These are phyloP conservation scores for Benitochromis conjunctus DNA, from an alignment of 2,113 vertebrate species.

Conservation along the genomic window DNA sequence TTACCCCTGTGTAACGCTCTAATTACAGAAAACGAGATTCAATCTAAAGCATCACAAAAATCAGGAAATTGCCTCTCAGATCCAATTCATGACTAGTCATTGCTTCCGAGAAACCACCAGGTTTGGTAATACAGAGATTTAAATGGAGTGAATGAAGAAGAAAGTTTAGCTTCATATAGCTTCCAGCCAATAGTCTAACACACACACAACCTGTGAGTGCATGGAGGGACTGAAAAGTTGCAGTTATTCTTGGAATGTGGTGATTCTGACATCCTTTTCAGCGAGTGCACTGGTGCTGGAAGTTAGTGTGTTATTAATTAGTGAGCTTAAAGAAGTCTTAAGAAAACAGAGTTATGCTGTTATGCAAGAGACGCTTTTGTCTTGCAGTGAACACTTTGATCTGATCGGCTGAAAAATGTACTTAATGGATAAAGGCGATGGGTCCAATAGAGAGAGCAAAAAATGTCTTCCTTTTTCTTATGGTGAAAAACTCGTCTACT, in stretches of 20 bases:
- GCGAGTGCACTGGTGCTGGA: neutral
- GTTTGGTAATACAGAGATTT: neutral
- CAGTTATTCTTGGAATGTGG: conserved; percentile 7
- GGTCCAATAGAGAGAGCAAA: conserved; percentile 1
- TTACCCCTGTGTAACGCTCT: neutral
- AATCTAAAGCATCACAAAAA: neutral
- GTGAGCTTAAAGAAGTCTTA: neutral
- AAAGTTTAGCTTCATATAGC: neutral
- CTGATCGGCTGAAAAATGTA: conserved; percentile 10
- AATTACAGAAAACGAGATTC: neutral
- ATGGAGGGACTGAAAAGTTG: neutral
- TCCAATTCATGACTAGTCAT: neutral
- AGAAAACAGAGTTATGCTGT: neutral
- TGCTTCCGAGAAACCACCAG: neutral
- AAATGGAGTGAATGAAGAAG: neutral
- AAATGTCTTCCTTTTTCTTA: neutral
- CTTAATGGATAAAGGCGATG: conserved; percentile 31
- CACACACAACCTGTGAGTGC: neutral
- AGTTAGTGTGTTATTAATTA: conserved; percentile 32
- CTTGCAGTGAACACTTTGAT: conserved; percentile 43
- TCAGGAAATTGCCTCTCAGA: neutral
- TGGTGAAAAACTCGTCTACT: conserved; percentile 47
- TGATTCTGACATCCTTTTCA: conserved; percentile 1
- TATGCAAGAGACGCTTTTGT: neutral
- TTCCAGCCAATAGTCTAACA: neutral